A percentile compares a stretch with the other conserved stretches of the same genome.
Evolutionary conservation across 2,113 vertebrate species (phyloP).

Genomic region (sheep (Ovis aries)): DNA sequence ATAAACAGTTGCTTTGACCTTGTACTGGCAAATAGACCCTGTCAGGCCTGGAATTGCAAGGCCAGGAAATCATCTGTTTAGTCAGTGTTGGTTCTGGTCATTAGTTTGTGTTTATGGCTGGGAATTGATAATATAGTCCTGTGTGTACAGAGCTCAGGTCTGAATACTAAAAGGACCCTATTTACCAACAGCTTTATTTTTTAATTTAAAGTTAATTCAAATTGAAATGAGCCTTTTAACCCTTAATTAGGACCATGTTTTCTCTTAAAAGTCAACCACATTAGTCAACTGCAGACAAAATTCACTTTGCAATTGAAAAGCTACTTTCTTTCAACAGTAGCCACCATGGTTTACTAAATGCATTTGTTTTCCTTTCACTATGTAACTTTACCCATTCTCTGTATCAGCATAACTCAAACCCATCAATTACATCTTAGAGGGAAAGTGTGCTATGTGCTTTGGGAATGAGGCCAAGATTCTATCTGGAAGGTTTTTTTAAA

Average conservation of each 20-base stretch:
- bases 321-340: slow-evolving; percentile 61
- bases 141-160: neutral
- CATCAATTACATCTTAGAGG: slow-evolving; percentile 51
- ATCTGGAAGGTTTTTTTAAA: neutral
- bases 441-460: slow-evolving; percentile 31
- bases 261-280: slow-evolving; percentile 64
- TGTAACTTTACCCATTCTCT: slow-evolving; percentile 52
- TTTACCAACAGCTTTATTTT: slow-evolving; percentile 73
- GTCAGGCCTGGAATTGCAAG: slow-evolving; percentile 57
- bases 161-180: slow-evolving; percentile 70
- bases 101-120: slow-evolving; percentile 69
- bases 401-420: slow-evolving; percentile 41
- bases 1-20: slow-evolving; percentile 79
- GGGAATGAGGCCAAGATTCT: neutral
- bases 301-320: slow-evolving; percentile 65
- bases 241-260: slow-evolving; percentile 63
- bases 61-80: slow-evolving; percentile 79
- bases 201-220: slow-evolving; percentile 74
- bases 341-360: slow-evolving; percentile 37
- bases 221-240: slow-evolving; percentile 74
- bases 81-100: neutral
- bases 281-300: slow-evolving; percentile 69
- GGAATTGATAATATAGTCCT: slow-evolving; percentile 58
- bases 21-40: slow-evolving; percentile 71
- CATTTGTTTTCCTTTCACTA: slow-evolving; percentile 69